A percentile compares a stretch with the other conserved stretches of the same genome.
These are phyloP conservation scores for Clarias platycephalus DNA, from an alignment of 2,797 vertebrate species.

Conservation along the genomic window DNA sequence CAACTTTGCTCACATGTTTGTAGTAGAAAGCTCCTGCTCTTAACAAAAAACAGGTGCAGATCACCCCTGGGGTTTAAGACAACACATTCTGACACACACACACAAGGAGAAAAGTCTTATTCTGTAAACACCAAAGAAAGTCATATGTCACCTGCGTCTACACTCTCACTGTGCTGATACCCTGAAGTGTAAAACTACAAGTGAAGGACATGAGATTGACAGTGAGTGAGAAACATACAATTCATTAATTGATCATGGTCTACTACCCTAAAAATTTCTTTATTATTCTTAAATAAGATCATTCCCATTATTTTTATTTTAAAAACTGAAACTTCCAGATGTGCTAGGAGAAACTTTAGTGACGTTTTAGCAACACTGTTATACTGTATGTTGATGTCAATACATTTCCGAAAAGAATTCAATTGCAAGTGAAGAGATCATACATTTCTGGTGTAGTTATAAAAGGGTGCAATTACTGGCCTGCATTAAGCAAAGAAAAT, in stretches of 20 bases:
- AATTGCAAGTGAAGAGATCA: not conserved
- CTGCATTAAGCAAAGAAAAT: too few species aligned
- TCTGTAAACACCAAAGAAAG: constrained; percentile 13
- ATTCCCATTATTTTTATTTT: not conserved
- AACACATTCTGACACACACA: constrained; percentile 61
- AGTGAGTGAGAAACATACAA: not conserved
- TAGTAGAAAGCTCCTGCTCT: constrained; percentile 82
- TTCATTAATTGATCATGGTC: not conserved
- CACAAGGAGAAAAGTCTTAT: not conserved
- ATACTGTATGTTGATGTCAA: not conserved
- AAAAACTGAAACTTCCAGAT: not conserved
- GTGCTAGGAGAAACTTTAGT: not conserved
- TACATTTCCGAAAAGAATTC: not conserved
- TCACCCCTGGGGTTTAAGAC: not conserved
- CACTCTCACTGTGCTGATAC: constrained; percentile 1
- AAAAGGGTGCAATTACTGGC: not conserved
- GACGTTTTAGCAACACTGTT: not conserved
- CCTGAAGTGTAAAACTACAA: not conserved
- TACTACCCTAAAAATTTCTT: not conserved
- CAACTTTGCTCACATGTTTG: constrained; percentile 81
- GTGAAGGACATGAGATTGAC: not conserved
- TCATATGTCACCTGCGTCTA: constrained; percentile 12
- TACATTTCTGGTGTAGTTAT: not conserved
- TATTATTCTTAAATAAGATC: not conserved
- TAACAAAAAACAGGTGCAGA: constrained; percentile 87